Conservation (phyloP, 2,113 vertebrate species). For the Dendropsophus ebraccatus region DNA sequence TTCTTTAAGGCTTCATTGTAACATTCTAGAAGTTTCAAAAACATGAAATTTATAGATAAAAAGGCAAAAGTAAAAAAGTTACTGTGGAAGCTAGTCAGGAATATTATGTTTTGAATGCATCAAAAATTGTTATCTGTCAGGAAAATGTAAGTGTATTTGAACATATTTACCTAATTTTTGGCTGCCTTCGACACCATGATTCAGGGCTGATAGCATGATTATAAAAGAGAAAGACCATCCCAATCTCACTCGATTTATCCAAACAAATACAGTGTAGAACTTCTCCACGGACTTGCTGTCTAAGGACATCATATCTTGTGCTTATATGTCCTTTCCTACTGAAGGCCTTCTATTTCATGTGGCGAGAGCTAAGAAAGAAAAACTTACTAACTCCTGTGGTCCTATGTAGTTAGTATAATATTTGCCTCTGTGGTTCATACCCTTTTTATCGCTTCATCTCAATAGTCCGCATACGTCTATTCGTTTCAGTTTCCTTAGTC, state of each 20-base stretch:
- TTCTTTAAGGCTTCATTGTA: no score
- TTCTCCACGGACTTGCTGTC: neutral
- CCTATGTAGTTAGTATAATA: neutral
- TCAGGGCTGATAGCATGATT: neutral
- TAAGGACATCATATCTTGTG: neutral
- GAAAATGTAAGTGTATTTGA: neutral
- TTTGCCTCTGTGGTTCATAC: neutral
- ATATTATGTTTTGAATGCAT: no score
- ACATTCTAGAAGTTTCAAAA: no score
- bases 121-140: neutral
- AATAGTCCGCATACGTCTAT: neutral
- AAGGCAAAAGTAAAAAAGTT: no score
- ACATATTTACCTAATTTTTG: neutral
- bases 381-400: neutral
- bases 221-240: neutral
- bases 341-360: neutral
- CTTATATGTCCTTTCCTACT: neutral
- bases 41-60: no score
- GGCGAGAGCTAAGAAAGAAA: neutral
- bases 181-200: neutral
- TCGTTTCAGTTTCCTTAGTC: conserved; percentile 12
- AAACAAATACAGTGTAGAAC: neutral
- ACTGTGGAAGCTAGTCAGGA: no score
- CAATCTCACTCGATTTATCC: neutral
- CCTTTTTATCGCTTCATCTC: conserved; percentile 4